These are phyloP conservation scores for Polymixis lichenea DNA, from an alignment of 2,888 invertebrate genomes.

Conservation along the genomic window DNA sequence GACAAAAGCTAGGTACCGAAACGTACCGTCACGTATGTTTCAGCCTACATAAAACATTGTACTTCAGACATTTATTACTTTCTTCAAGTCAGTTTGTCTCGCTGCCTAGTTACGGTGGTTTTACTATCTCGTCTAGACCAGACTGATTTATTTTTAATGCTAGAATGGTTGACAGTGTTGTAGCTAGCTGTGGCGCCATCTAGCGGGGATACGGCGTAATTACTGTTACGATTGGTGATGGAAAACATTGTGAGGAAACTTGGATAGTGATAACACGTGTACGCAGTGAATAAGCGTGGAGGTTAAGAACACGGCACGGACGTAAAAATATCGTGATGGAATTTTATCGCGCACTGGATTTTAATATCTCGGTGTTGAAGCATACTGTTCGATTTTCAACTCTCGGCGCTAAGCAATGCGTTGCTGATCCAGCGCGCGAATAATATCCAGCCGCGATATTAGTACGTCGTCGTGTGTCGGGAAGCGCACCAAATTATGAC, in stretches of 20 bases:
- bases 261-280: background rate
- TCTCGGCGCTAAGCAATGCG: too few relatives aligned
- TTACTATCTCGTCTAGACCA: constrained; percentile 42
- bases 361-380: too few relatives aligned
- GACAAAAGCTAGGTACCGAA: background rate
- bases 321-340: too few relatives aligned
- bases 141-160: constrained; percentile 50
- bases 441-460: too few relatives aligned
- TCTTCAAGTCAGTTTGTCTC: constrained; percentile 15
- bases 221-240: background rate
- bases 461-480: too few relatives aligned
- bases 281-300: background rate
- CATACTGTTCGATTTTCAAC: too few relatives aligned
- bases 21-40: constrained; percentile 14
- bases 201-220: background rate
- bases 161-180: background rate
- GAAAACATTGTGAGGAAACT: background rate
- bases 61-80: constrained; percentile 41
- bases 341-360: too few relatives aligned
- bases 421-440: too few relatives aligned
- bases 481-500: background rate
- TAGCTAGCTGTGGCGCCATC: constrained; percentile 6
- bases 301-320: background rate
- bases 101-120: constrained; percentile 16
- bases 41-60: constrained; percentile 20